Conservation (phyloP, 2,113 vertebrate genomes). For the Hypomesus transpacificus region DNA sequence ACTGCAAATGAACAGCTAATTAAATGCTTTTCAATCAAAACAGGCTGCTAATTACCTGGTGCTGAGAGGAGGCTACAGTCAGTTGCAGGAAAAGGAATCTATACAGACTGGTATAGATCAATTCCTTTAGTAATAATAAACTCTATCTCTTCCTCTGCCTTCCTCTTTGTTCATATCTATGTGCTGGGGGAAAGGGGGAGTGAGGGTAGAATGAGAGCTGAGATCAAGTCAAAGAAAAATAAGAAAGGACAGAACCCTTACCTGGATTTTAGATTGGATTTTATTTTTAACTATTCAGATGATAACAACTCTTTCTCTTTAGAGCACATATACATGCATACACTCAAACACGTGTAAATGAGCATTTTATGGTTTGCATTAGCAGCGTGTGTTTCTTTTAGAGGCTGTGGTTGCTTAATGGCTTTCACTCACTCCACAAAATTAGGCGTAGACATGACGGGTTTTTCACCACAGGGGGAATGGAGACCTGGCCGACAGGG, state of each 20-base stretch:
- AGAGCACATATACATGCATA: neutral
- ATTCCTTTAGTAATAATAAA: neutral
- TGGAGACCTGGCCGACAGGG: slow-evolving; percentile 32
- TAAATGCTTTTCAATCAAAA: slow-evolving; percentile 74
- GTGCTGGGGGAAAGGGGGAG: neutral
- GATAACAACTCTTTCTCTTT: neutral
- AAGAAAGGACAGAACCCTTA: neutral
- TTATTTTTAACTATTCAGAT: neutral
- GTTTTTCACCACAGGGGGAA: slow-evolving; percentile 8
- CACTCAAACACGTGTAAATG: neutral
- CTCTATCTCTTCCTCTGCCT: neutral
- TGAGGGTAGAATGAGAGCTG: neutral
- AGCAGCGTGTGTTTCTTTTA: neutral
- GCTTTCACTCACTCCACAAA: slow-evolving; percentile 15
- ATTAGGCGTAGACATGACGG: slow-evolving; percentile 18
- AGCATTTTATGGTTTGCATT: neutral
- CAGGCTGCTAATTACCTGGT: slow-evolving; percentile 69
- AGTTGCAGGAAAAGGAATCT: slow-evolving; percentile 29
- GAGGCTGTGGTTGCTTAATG: slow-evolving; percentile 12
- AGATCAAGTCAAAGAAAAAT: neutral
- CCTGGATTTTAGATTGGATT: neutral
- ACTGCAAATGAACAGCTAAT: slow-evolving; percentile 75
- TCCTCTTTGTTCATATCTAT: neutral
- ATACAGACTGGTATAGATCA: slow-evolving; percentile 30
- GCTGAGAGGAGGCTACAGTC: slow-evolving; percentile 49